Evolutionary conservation across 2,797 vertebrate species (phyloP), one percentile per base, ranked within the genome.

Genomic region (Thripadectes ignobilis): DNA sequence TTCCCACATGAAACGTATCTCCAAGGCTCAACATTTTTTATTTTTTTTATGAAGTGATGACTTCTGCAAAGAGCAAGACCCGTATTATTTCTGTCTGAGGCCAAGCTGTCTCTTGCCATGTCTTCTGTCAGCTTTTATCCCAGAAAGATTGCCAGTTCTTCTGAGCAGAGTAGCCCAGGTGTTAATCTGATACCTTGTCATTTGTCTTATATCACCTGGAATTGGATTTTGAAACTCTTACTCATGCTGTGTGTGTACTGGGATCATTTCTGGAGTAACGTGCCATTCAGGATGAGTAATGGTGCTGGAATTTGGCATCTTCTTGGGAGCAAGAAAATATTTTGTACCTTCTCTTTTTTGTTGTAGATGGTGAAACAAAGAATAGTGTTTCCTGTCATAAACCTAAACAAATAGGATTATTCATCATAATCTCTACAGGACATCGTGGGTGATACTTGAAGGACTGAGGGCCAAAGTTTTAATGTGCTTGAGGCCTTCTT

Each of bases 1-100:
- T 96, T 95, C 93, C 95, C 95, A 95, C 95, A 92, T 92, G 93
- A 94, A 97, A 84, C 69, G 12, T 66, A 75, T 76, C 80, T 89
- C 61, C 57, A 91, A 92, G 51, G 55, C 74, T 63, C 45, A 46
- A 29, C 54, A 6, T 54, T 84, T 90, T n/a, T 36, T 39, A 57
- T 59, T 85, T 82, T 65, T 90, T 72, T 63, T 5, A 78, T 94
- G 82, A 91, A 94, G 84, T 90, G 72, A 90, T 93, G 95, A 96
- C 82, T 89, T 88, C 62, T 95, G 71, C 88, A 88, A 89, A 95
- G 74, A 95, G 78, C 77, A 93, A 75, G 71, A 55, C 76, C 73
- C 34, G 29, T 68, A 43, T 59, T 84, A 63, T 89, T 92, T 85
- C 69, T 89, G 0, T 91, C 65, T 71, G 80, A 87, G 62, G 73